Evolutionary conservation across 2,113 vertebrate genomes (phyloP), one percentile per base, ranked within the genome.

Genomic region (Cynoglossus semilaevis): DNA sequence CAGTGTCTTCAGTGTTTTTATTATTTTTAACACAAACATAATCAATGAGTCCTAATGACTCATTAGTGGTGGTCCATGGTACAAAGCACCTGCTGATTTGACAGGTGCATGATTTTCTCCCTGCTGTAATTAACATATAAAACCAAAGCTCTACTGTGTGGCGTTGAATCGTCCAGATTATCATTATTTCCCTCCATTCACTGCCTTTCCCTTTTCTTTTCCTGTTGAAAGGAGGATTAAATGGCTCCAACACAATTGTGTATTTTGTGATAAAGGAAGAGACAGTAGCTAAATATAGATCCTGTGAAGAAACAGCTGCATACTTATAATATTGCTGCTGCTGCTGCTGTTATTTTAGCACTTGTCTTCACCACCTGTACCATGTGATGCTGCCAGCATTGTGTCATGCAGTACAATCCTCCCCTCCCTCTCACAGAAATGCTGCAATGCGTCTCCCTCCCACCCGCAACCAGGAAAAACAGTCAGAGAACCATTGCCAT

Each of bases 381-480:
- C 58, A 38, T 70, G 56, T 45, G 58, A 65, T 58, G 58, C 73
- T 80, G 53, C 54, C 11, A 76, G 62, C 70, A 65, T 79, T 57
- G 77, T 76, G 40, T 67, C 14, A 64, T 72, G 68, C 80, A 76
- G 66, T 22, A 52, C n/a, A 11, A 43, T 58, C 69, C 49, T 55
- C 67, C 69, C 82, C 79, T 71, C 77, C 77, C 82, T 82, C 81
- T 43, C 41, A 36, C 76, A 88, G 88, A 92, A 91, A 89, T 91
- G 90, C 91, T 92, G 91, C 91, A 92, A 90, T 92, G 91, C 91
- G 91, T 91, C 90, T 90, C 84, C 78, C 75, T 79, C 72, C 88
- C 84, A 9, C 38, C 66, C 46, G 63, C 79, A 78, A 71, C 73
- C 84, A 80, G 86, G 79, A 35, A 19, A 43, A 74, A 65, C 68